Percentiles rank a stretch among this genome's conserved stretches.
Conservation (phyloP, 1,140 invertebrate species). For the Heliconius congener region DNA sequence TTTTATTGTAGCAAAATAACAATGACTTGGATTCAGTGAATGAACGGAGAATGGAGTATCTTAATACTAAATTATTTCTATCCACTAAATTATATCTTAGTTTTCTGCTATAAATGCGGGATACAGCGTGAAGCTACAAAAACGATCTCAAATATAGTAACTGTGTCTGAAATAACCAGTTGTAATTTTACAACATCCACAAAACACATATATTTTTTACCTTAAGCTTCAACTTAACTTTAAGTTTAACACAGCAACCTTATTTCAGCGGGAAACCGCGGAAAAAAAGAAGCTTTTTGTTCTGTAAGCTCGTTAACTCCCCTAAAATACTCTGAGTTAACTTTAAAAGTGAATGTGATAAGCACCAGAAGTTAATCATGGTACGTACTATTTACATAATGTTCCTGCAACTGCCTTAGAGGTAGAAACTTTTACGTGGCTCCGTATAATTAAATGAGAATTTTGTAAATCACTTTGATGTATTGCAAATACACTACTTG, state of each 20-base stretch:
- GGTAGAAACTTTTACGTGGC: constrained; percentile 44
- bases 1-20: too few relatives aligned
- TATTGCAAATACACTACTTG: neutral
- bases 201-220: neutral
- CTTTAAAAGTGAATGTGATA: constrained; percentile 33
- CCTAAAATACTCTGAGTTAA: constrained; percentile 26
- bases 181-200: neutral
- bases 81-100: too few relatives aligned
- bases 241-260: constrained; percentile 10
- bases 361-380: constrained; percentile 52
- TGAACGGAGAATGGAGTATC: too few relatives aligned
- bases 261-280: constrained; percentile 3
- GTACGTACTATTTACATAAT: constrained; percentile 52
- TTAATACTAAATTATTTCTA: too few relatives aligned
- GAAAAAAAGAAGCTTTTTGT: constrained; percentile 16
- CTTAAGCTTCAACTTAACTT: neutral
- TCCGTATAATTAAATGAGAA: constrained; percentile 27
- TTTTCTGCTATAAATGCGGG: too few relatives aligned
- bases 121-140: too few relatives aligned
- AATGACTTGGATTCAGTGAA: too few relatives aligned
- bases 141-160: too few relatives aligned
- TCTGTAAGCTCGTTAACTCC: constrained; percentile 21
- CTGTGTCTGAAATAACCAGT: too few relatives aligned
- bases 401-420: constrained; percentile 47
- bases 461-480: constrained; percentile 17